A percentile compares a stretch with the other conserved stretches of the same genome.
These are phyloP conservation scores for Fragum fragum DNA, from an alignment of 2,888 invertebrate genomes.

Conservation along the genomic window DNA sequence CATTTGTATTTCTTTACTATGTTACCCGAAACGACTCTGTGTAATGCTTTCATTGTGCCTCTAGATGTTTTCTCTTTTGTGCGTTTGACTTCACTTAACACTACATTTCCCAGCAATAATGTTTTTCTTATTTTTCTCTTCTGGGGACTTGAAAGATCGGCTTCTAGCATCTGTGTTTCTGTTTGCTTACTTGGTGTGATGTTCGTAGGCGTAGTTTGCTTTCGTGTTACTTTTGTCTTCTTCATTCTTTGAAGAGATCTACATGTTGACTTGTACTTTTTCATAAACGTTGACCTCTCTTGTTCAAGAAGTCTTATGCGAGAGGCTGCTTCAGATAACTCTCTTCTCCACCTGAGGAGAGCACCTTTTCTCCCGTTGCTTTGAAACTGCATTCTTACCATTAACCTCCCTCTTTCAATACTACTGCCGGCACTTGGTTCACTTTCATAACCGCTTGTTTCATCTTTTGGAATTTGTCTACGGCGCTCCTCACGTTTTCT, in stretches of 20 bases:
- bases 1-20: conserved; percentile 45
- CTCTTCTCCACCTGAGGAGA: no score
- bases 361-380: no score
- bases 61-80: conserved; percentile 8
- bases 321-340: no score
- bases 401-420: neutral
- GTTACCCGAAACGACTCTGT: conserved; percentile 33
- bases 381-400: no score
- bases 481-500: conserved; percentile 5
- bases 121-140: neutral
- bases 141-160: neutral
- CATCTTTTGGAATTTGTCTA: neutral
- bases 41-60: conserved; percentile 13
- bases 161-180: neutral
- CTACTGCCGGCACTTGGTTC: neutral
- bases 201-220: neutral
- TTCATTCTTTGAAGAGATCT: neutral
- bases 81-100: conserved; percentile 16
- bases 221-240: neutral
- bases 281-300: no score
- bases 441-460: conserved; percentile 51
- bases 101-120: conserved; percentile 16
- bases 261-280: no score
- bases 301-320: no score
- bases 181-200: neutral